Base-by-base conservation (phyloP, 1,140 invertebrate species). In the Zaprionus tsacasi region DNA sequence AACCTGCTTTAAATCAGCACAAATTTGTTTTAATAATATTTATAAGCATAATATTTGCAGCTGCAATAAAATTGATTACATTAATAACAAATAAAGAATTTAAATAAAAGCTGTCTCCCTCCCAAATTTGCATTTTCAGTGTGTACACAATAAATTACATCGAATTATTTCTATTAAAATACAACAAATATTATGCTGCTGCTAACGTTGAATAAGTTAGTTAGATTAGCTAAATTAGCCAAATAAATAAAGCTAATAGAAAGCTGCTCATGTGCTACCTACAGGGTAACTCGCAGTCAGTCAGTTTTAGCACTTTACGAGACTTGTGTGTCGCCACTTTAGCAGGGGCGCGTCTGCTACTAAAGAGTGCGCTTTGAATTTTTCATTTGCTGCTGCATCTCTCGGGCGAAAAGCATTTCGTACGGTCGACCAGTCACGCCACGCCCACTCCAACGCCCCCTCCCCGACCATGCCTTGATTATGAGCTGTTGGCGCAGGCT, bases 361-460 rank as follows among this genome's bases (percentile, higher is more conserved):
- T 57, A 67, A 75, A 74, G 67, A 80, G 76, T 70, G 63, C 70
- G 70, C 33, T 75, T 78, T 80, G 78, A 74, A 80, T 78, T 78
- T 80, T 78, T 78, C 75, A 78, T 80, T 78, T 70, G 70, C 70
- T 65, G 40, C 38, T 38, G 12, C 13, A 13, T n/a, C 5, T 15
- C 40, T 15, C 40, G 11, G 66, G 40, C 65, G 43, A 58, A 58
- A 52, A 55, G 56, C 65, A 59, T 66, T 78, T 66, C 45, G 17
- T 27, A 10, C 35, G 21, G 61, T 38, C 61, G 40, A 72, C 38
- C 60, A 60, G 30, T 58, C 58, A 56, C 56, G 59, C 48, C 27
- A 30, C 27, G 27, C 36, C 35, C 40, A 21, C 4, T 45, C 13
- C 21, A 21, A 1, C 21, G 21, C 21, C 21, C 21, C 21, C 21